Percentiles rank a stretch among this genome's conserved stretches.
phyloP scores from a whole-genome alignment of 2,888 invertebrate species.

The Polydesmus complanatus region DNA sequence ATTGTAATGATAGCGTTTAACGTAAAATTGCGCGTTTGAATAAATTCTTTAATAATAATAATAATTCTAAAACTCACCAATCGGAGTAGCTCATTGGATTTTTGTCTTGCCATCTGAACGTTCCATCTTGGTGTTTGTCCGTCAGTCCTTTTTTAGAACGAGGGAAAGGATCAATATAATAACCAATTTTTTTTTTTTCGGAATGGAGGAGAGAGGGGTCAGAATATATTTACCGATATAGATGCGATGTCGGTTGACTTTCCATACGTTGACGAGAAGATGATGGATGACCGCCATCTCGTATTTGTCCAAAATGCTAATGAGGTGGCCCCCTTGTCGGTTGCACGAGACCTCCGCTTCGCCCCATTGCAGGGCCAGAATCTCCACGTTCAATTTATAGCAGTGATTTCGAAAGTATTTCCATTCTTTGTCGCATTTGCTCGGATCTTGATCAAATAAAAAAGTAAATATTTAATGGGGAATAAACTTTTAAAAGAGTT shows the following conservation, averaged over 20 bases:
- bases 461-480: not conserved
- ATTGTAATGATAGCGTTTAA: too few relatives aligned
- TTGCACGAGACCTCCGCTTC: constrained; percentile 24
- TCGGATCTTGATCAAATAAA: constrained; percentile 17
- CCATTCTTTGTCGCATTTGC: constrained; percentile 23
- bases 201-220: too few relatives aligned
- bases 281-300: constrained; percentile 28
- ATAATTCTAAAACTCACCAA: constrained; percentile 20
- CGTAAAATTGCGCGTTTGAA: too few relatives aligned
- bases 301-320: constrained; percentile 25
- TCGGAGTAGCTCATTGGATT: constrained; percentile 27
- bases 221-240: constrained; percentile 23
- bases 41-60: too few relatives aligned
- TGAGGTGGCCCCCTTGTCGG: constrained; percentile 24
- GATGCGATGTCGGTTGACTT: constrained; percentile 22
- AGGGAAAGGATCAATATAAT: not conserved
- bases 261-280: constrained; percentile 25
- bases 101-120: constrained; percentile 25
- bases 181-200: too few relatives aligned
- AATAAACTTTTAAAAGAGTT: not conserved
- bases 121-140: constrained; percentile 24
- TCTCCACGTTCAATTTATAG: constrained; percentile 22
- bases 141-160: constrained; percentile 21
- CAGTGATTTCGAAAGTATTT: constrained; percentile 24
- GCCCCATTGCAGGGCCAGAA: constrained; percentile 25